phyloP scores from a whole-genome alignment of 2,113 vertebrate species.

The Gobiocypris rarus region DNA sequence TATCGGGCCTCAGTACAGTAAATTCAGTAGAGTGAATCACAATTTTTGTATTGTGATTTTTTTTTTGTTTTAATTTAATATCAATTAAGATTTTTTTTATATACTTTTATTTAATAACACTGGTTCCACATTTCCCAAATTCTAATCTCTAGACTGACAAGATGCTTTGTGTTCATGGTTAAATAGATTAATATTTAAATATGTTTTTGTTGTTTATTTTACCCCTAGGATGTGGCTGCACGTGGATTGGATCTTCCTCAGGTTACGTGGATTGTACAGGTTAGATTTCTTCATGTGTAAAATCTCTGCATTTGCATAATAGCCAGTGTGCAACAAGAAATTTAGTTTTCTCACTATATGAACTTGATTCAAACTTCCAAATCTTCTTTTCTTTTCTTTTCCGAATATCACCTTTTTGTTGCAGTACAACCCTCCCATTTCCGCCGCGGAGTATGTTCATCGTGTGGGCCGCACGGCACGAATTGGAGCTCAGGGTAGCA shows the following conservation, averaged over 20 bases:
- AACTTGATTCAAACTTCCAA: not conserved
- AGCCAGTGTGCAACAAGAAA: not conserved
- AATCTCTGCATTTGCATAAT: not conserved
- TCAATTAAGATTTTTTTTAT: too few relatives aligned
- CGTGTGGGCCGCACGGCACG: slow-evolving; percentile 93
- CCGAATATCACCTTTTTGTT: slow-evolving; percentile 26
- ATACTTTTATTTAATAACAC: too few relatives aligned
- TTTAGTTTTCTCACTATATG: not conserved
- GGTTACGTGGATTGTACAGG: slow-evolving; percentile 96
- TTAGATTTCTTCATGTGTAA: slow-evolving; percentile 62
- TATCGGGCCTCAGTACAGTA: not conserved
- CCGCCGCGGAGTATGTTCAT: slow-evolving; percentile 90
- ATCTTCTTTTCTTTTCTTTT: not conserved
- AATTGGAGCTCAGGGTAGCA: slow-evolving; percentile 86
- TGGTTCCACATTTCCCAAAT: not conserved
- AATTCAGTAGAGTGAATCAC: not conserved
- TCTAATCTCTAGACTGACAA: not conserved
- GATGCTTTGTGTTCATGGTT: not conserved
- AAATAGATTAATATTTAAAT: slow-evolving; percentile 28
- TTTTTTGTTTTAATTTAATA: too few relatives aligned
- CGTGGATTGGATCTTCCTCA: slow-evolving; percentile 91
- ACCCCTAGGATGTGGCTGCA: slow-evolving; percentile 90
- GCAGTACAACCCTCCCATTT: slow-evolving; percentile 86
- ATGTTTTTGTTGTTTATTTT: not conserved
- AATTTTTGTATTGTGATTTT: too few relatives aligned